phyloP scores from a whole-genome alignment of 2,113 vertebrate species.

The western clawed frog (Xenopus tropicalis) region UCB_Xtro_10.0 CM004443.2:157657501-157658000 shows the following conservation, averaged over 20 bases:
- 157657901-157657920: too few species aligned
- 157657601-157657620: background rate
- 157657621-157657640: constrained; percentile 26
- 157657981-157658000: too few species aligned
- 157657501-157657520: constrained; percentile 64
- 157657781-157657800: constrained; percentile 37
- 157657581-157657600: background rate
- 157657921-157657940: too few species aligned
- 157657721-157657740: constrained; percentile 44
- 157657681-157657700: constrained; percentile 33
- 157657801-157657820: constrained; percentile 38
- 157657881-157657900: constrained; percentile 35
- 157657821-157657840: constrained; percentile 34
- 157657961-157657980: too few species aligned
- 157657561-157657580: constrained; percentile 73
- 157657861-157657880: constrained; percentile 38
- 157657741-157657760: constrained; percentile 36
- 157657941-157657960: too few species aligned
- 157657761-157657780: constrained; percentile 37
- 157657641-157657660: background rate
- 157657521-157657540: constrained; percentile 66
- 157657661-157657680: constrained; percentile 39
- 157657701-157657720: constrained; percentile 34
- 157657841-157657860: constrained; percentile 28
- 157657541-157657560: constrained; percentile 76